Evolutionary conservation across 2,113 vertebrate species (phyloP).

Genomic region (Boulengeromyrus knoepffleri): DNA sequence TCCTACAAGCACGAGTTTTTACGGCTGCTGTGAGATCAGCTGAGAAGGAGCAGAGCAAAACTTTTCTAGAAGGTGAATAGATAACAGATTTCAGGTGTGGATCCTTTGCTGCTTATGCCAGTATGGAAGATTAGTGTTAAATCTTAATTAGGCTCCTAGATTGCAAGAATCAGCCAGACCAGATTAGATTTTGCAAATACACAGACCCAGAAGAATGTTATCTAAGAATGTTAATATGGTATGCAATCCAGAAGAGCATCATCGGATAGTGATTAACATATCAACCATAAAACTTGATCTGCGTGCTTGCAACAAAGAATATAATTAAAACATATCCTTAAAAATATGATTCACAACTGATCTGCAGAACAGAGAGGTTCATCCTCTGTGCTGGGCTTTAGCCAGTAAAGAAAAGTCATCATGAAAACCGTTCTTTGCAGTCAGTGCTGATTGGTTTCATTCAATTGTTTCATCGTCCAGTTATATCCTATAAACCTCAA

Average conservation of each 20-base stretch:
- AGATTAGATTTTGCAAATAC: constrained; percentile 15
- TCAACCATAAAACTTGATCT: not conserved
- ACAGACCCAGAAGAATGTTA: not conserved
- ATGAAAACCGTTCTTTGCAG: not conserved
- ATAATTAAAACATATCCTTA: not conserved
- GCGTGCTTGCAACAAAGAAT: not conserved
- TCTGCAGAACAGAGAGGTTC: not conserved
- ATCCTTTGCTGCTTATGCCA: not conserved
- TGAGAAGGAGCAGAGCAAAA: not conserved
- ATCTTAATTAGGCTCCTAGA: not conserved
- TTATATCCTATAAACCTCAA: constrained; percentile 1
- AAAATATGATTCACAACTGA: not conserved
- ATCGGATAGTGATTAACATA: not conserved
- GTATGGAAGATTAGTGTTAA: not conserved
- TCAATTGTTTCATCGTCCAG: not conserved
- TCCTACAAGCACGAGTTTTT: not conserved
- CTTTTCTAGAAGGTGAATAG: not conserved
- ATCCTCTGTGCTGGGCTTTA: not conserved
- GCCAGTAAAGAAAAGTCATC: not conserved
- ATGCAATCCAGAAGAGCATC: not conserved
- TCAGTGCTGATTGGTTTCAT: not conserved
- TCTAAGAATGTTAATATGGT: not conserved
- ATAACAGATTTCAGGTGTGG: not conserved
- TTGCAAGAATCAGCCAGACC: not conserved
- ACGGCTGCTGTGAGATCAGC: not conserved